phyloP scores from a whole-genome alignment of 2,113 vertebrate genomes.

The Syrrhaptes paradoxus region DNA sequence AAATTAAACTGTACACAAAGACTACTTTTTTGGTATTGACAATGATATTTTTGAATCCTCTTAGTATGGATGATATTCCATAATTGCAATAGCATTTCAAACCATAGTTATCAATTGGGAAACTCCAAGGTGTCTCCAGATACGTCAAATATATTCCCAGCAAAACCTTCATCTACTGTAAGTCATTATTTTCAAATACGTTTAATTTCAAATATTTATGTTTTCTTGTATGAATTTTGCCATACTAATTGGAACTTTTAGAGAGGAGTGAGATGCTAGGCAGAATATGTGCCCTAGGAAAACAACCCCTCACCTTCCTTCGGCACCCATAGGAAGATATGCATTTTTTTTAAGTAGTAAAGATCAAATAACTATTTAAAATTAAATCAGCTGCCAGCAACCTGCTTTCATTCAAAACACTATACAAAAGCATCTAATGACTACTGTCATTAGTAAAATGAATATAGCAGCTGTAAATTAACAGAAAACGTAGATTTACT shows the following conservation, averaged over 20 bases:
- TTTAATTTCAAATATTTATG: background rate
- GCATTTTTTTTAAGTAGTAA: background rate
- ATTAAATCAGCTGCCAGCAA: background rate
- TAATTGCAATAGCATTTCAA: background rate
- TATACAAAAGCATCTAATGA: background rate
- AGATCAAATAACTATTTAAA: background rate
- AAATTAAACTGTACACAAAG: background rate
- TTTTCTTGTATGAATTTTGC: background rate
- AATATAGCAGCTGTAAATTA: background rate
- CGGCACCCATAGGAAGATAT: background rate
- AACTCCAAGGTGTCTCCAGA: background rate
- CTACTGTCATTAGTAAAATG: background rate
- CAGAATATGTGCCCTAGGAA: background rate
- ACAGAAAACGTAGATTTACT: background rate
- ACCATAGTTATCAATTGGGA: background rate
- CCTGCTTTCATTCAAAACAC: background rate
- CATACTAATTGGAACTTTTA: background rate
- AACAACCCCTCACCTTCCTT: background rate
- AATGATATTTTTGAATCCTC: background rate
- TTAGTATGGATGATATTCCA: background rate
- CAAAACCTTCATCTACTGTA: background rate
- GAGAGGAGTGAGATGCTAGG: background rate
- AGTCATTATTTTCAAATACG: background rate
- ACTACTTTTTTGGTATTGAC: background rate
- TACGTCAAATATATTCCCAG: background rate